These are phyloP conservation scores for Thecophora atra DNA, from an alignment of 2,888 invertebrate species.

Conservation along the genomic window DNA sequence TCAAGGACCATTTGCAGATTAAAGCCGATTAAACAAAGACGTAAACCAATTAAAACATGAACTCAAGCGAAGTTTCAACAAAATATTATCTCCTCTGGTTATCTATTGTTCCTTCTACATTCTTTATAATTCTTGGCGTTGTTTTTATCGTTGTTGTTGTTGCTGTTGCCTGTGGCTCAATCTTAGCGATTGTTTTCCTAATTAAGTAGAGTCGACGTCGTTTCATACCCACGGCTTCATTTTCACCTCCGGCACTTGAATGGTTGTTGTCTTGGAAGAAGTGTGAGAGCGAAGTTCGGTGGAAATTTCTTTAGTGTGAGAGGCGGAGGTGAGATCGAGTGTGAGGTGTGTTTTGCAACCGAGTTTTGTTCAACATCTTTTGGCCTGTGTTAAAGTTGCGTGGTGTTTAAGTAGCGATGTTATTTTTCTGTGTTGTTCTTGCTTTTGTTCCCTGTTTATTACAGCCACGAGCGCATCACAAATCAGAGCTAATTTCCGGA, in stretches of 20 bases:
- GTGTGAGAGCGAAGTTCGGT: neutral
- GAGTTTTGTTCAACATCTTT: too few species aligned
- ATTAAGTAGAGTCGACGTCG: conserved; percentile 23
- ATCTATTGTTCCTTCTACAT: too few species aligned
- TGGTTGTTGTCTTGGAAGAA: conserved; percentile 5
- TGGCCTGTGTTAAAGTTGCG: too few species aligned
- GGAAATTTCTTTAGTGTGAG: too few species aligned
- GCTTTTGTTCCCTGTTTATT: neutral
- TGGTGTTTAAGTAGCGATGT: too few species aligned
- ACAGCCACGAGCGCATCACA: too few species aligned
- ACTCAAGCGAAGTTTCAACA: too few species aligned
- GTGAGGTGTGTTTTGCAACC: too few species aligned
- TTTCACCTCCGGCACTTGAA: conserved; percentile 12
- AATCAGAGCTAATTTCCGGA: too few species aligned
- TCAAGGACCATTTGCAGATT: neutral
- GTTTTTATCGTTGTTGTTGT: conserved; percentile 3
- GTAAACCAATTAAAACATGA: too few species aligned
- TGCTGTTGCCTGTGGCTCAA: neutral
- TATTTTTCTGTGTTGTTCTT: neutral
- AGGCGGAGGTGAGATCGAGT: neutral
- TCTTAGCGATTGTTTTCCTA: conserved; percentile 11
- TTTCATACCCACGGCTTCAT: neutral
- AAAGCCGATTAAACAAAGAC: too few species aligned
- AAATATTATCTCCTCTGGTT: too few species aligned
- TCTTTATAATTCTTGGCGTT: neutral